Evolutionary conservation across 2,797 vertebrate species (phyloP), one percentile per base, ranked within the genome.

Genomic region (Heterohyrax brucei): DNA sequence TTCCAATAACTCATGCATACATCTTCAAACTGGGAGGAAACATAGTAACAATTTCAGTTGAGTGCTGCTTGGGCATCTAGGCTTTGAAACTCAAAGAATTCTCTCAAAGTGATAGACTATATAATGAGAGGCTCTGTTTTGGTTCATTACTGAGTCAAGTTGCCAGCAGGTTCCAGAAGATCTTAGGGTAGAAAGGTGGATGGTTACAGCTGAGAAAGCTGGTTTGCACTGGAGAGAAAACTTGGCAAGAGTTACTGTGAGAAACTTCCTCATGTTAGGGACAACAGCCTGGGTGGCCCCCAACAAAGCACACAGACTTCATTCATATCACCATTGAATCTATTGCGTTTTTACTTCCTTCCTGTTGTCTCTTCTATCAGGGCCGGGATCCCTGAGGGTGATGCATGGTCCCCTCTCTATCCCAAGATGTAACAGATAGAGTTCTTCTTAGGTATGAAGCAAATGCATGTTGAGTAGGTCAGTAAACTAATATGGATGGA

Each of bases 291-390:
- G 3, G 1, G 0, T 9, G 13, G 8, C 33, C 68, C 24, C 46
- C 1, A 0, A 9, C 26, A 7, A 0, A 6, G 28, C 22, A 22
- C 8, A 2, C 1, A 0, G 48, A 7, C 24, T 39, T 24, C 30
- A 48, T 84, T 5, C 14, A 5, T 1, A 3, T 48, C n/a, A 9
- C 76, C 22, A 28, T 14, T 5, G 22, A 59, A 50, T 22, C 2
- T 4, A 4, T 2, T 14, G 4, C 7, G 10, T 7, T 59, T 89
- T 33, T 46, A n/a, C 16, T 53, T 62, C 72, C 12, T 21, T 13
- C 39, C 62, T 26, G 39, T 50, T 24, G 24, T 50, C 6, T 26
- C 13, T 8, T 12, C 33, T 16, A 1, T 0, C 48, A 50, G 22
- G 26, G 8, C 28, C 1, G 26, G 3, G 30, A 9, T 10, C 24